Evolutionary conservation across 2,888 invertebrate species (phyloP), one percentile per base, ranked within the genome.

Genomic region (Aphelenchoides bicaudatus): DNA sequence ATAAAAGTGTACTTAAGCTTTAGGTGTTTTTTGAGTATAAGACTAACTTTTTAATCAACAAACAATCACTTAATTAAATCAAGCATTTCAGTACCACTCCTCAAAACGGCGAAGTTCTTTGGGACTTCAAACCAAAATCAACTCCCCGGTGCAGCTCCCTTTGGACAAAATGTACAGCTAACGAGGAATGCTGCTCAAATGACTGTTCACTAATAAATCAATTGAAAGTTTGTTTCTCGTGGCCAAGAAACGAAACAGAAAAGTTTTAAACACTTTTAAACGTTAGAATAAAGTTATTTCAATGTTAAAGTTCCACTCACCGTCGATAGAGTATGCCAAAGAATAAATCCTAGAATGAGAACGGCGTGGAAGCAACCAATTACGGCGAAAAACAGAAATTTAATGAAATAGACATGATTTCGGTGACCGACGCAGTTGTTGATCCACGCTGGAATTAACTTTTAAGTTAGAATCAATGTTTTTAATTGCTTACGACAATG

Each of bases 401-500:
- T 84, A 1, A 87, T 86, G 80, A 98, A 98, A 82, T 89, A 88
- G 1, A 86, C 87, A 75, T 98, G 96, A 82, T 98, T 98, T 21
- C 85, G 84, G 84, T 93, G 91, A 0, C 96, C 98, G 59, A 92
- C 91, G 77, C 96, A 98, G 81, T 88, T 88, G 82, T 96, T 98
- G 73, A 98, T 93, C 96, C 96, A 98, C 0, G 73, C 71, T 74
- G 59, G 47, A 57, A 60, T 30, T 31, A 48, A 48, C 6, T n/a
- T n/a, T 8, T 16, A 25, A 57, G 29, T 1, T 19, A 51, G 27
- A 25, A 13, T 47, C 29, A 34, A n/a, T 52, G 29, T 6, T 8
- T 5, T 10, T 19, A 39, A 10, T 46, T 53, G 64, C 75, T 57
- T 48, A 75, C 75, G 94, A 80, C 96, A 96, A 80, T 96, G 85